phyloP scores from a whole-genome alignment of 1,140 invertebrate species.

The Tetramorium parvispinum region DNA sequence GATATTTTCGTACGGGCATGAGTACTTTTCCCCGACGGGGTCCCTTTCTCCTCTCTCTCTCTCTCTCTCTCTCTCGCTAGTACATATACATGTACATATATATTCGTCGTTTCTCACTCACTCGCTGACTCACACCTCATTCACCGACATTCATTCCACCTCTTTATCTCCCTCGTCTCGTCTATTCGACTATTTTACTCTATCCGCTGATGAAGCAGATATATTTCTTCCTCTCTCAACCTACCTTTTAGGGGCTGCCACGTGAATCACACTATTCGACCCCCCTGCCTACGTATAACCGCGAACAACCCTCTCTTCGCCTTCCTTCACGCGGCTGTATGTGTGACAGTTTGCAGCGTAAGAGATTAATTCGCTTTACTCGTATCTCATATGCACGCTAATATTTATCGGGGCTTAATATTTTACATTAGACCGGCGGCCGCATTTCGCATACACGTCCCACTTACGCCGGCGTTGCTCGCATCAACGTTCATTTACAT shows the following conservation, averaged over 20 bases:
- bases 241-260: conserved; percentile 32
- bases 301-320: not conserved
- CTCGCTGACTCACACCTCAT: conserved; percentile 47
- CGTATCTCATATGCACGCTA: conserved; percentile 52
- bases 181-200: conserved; percentile 18
- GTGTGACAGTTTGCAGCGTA: conserved; percentile 38
- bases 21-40: conserved; percentile 67
- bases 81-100: not conserved
- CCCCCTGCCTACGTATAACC: not conserved
- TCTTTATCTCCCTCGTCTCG: conserved; percentile 27
- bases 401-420: conserved; percentile 66
- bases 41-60: not conserved
- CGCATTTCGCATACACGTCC: conserved; percentile 21
- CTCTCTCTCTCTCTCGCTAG: not conserved
- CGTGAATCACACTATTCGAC: conserved; percentile 59
- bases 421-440: conserved; percentile 69
- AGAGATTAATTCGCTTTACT: conserved; percentile 71
- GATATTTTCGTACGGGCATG: conserved; percentile 77
- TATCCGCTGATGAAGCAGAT: conserved; percentile 29
- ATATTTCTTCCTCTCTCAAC: not conserved
- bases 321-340: not conserved
- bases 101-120: not conserved
- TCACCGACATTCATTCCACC: conserved; percentile 24
- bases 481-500: conserved; percentile 47
- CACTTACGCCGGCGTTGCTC: conserved; percentile 13